These are phyloP conservation scores for Meloidogyne floridensis DNA, from an alignment of 1,140 invertebrate species.

Conservation along the genomic window DNA sequence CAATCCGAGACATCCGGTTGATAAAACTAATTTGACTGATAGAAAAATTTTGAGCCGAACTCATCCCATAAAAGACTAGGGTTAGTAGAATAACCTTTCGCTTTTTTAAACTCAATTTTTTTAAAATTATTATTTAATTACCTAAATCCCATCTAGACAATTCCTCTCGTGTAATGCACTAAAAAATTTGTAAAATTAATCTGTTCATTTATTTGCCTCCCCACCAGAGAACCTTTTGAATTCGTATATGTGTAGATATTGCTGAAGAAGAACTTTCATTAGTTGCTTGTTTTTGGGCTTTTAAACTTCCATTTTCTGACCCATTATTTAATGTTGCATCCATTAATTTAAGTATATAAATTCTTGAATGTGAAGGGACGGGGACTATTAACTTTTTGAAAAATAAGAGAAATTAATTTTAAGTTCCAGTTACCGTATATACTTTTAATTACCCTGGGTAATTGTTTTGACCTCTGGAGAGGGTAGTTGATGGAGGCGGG, in stretches of 20 bases:
- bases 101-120: background rate
- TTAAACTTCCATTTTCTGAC: background rate
- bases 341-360: conserved; percentile 25
- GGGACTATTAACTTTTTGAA: conserved; percentile 12
- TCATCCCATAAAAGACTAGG: too few relatives aligned
- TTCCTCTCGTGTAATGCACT: conserved; percentile 36
- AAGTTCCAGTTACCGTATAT: background rate
- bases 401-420: background rate
- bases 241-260: conserved; percentile 16
- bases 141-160: conserved; percentile 38
- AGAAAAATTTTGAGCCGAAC: too few relatives aligned
- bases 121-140: background rate
- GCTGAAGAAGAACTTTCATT: background rate
- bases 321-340: background rate
- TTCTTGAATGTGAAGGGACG: conserved; percentile 30
- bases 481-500: too few relatives aligned
- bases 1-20: too few relatives aligned
- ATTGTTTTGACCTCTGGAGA: too few relatives aligned
- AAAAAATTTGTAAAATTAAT: background rate
- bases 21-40: too few relatives aligned
- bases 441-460: background rate
- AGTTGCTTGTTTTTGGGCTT: background rate
- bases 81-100: too few relatives aligned
- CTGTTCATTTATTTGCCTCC: background rate
- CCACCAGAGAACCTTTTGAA: conserved; percentile 19